These are phyloP conservation scores for Anguilla megastoma DNA, from an alignment of 2,797 vertebrate genomes.

Conservation along the genomic window DNA sequence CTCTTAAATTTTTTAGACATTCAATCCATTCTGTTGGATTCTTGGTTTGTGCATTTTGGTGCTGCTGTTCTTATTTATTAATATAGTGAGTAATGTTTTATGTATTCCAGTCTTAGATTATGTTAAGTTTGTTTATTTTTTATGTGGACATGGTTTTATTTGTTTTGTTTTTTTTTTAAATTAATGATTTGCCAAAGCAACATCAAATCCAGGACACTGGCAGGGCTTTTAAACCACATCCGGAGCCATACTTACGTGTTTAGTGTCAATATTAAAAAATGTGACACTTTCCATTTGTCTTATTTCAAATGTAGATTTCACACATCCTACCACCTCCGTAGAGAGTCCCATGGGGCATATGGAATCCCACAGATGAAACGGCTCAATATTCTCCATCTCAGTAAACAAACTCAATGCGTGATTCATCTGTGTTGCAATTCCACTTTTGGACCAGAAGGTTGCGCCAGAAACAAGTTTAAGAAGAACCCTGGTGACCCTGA, in stretches of 20 bases:
- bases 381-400: background rate
- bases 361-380: background rate
- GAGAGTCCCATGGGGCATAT: background rate
- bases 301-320: background rate
- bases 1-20: constrained; percentile 25
- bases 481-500: background rate
- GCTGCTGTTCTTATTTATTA: constrained; percentile 47
- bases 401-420: constrained; percentile 24
- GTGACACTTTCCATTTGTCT: constrained; percentile 11
- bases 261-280: constrained; percentile 20
- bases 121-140: constrained; percentile 47
- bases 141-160: constrained; percentile 35
- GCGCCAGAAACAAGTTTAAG: constrained; percentile 7
- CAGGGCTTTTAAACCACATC: constrained; percentile 27
- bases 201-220: constrained; percentile 52
- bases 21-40: constrained; percentile 26
- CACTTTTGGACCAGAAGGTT: background rate
- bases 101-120: constrained; percentile 34
- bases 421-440: constrained; percentile 37
- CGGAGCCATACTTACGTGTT: constrained; percentile 32
- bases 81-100: constrained; percentile 37
- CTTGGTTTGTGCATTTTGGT: constrained; percentile 45
- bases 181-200: constrained; percentile 59
- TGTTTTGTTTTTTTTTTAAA: constrained; percentile 43
- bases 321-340: constrained; percentile 24